Conservation (phyloP, 2,113 vertebrate species). For the Caracal caracal region DNA sequence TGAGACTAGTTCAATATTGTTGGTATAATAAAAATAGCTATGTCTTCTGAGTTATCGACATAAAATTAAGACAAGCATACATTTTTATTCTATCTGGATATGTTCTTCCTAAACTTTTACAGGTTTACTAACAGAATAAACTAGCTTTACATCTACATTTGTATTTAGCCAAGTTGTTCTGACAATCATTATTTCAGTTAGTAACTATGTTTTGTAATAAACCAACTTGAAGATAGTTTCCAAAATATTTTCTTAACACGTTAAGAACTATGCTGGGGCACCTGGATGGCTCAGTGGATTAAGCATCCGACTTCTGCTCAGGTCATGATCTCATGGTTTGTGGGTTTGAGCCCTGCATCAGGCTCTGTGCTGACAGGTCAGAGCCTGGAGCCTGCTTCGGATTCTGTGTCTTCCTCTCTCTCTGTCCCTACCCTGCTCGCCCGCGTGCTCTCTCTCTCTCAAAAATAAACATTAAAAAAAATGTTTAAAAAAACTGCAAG, state of each 20-base stretch:
- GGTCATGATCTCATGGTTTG: not conserved
- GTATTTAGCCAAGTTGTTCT: not conserved
- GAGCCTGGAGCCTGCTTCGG: no score
- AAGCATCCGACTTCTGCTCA: not conserved
- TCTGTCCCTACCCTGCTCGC: not conserved
- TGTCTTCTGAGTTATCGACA: constrained; percentile 2
- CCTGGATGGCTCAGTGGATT: not conserved
- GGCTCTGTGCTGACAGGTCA: not conserved
- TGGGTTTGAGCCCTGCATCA: not conserved
- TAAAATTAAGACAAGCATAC: constrained; percentile 6
- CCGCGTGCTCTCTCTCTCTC: not conserved
- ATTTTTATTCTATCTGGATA: constrained; percentile 29
- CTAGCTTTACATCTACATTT: not conserved
- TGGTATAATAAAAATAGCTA: constrained; percentile 35
- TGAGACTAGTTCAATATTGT: not conserved
- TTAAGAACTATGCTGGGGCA: not conserved
- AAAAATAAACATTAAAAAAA: not conserved
- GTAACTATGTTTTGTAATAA: constrained; percentile 31
- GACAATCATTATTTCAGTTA: constrained; percentile 34
- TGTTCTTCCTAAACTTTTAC: constrained; percentile 23
- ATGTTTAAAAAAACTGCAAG: not conserved
- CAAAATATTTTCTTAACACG: constrained; percentile 27
- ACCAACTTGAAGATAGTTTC: constrained; percentile 12
- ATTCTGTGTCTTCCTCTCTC: not conserved
- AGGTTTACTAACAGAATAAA: not conserved